These are phyloP conservation scores for Carduelis carduelis DNA, from an alignment of 2,797 vertebrate genomes.

Conservation along the genomic window DNA sequence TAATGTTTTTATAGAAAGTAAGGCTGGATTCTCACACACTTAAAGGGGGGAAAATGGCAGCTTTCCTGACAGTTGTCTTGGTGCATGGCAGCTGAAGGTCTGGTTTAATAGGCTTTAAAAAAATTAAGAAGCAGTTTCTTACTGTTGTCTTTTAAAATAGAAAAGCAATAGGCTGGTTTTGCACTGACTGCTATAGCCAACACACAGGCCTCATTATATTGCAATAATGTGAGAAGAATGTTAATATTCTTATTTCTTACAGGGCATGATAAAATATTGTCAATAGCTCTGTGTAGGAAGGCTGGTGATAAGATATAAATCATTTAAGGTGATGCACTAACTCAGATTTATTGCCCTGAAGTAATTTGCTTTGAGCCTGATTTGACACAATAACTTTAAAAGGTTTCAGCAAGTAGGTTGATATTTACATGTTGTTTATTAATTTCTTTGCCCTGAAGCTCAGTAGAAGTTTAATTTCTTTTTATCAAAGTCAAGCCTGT, in stretches of 20 bases:
- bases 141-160: neutral
- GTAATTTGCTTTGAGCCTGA: neutral
- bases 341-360: neutral
- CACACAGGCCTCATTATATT: neutral
- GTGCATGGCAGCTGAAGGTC: neutral
- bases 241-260: neutral
- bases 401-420: neutral
- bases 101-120: neutral
- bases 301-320: neutral
- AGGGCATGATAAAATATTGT: neutral
- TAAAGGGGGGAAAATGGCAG: neutral
- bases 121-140: neutral
- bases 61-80: neutral
- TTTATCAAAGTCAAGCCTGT: neutral
- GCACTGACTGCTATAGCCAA: neutral
- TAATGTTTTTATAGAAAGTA: neutral
- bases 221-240: neutral
- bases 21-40: neutral
- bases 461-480: neutral
- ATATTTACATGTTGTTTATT: neutral
- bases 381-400: neutral
- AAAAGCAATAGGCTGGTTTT: neutral
- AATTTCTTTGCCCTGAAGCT: constrained; percentile 8
- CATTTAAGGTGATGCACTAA: neutral
- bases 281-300: neutral